Percentiles rank a stretch among this genome's conserved stretches.
phyloP scores from a whole-genome alignment of 2,113 vertebrate species.

The Heterochromis multidens region DNA sequence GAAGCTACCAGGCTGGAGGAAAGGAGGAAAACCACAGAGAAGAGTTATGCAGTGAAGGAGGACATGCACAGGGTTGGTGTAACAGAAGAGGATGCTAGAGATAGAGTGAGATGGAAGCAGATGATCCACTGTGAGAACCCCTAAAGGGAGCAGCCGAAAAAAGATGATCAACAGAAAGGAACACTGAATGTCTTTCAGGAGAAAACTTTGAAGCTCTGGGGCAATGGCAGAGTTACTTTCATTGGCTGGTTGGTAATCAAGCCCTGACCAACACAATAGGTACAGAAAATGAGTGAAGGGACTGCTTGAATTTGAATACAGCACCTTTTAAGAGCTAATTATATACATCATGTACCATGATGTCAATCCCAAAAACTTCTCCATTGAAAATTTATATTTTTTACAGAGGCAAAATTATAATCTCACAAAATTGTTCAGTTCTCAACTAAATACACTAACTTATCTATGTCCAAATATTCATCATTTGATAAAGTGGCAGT shows the following conservation, averaged over 20 bases:
- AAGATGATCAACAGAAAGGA: too few species aligned
- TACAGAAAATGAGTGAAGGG: background rate
- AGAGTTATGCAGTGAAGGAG: too few species aligned
- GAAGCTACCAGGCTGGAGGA: too few species aligned
- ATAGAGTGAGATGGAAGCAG: too few species aligned
- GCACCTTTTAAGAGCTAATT: background rate
- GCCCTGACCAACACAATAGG: background rate
- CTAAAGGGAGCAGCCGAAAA: too few species aligned
- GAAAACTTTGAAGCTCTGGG: background rate
- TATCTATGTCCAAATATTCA: background rate
- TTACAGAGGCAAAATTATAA: background rate
- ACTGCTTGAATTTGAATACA: background rate
- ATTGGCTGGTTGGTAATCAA: background rate
- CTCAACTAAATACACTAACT: background rate
- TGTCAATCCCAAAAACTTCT: background rate
- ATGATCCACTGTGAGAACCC: too few species aligned
- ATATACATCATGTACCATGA: background rate
- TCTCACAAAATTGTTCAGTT: background rate
- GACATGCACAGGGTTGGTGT: too few species aligned
- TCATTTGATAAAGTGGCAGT: background rate
- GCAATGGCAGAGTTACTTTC: background rate
- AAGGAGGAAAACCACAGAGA: too few species aligned
- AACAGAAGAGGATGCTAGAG: too few species aligned
- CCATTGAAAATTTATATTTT: background rate
- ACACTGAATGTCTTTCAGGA: too few species aligned